These are phyloP conservation scores for Neoitamus cyanurus DNA, from an alignment of 2,888 invertebrate genomes.

Conservation along the genomic window DNA sequence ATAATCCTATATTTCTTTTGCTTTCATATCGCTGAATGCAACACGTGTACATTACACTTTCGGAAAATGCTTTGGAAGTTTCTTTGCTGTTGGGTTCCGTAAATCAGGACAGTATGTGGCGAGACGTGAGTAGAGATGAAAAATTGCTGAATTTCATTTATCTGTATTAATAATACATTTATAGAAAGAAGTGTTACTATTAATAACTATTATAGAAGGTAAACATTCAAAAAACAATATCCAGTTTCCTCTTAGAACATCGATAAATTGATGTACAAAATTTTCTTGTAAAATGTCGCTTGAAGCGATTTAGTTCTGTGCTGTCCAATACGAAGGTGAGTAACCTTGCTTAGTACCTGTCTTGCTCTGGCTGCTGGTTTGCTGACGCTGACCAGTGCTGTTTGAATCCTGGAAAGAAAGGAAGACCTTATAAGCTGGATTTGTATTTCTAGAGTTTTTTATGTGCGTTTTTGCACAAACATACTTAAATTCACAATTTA, in stretches of 20 bases:
- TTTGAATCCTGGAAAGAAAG: conserved; percentile 64
- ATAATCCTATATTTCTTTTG: conserved; percentile 2
- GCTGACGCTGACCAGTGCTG: conserved; percentile 67
- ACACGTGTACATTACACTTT: conserved; percentile 20
- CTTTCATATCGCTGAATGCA: conserved; percentile 29
- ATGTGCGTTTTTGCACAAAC: neutral
- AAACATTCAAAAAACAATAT: conserved; percentile 43
- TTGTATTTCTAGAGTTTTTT: neutral
- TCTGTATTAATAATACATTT: conserved; percentile 30
- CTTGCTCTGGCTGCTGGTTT: conserved; percentile 66
- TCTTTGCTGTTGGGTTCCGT: conserved; percentile 38
- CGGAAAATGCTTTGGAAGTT: conserved; percentile 44
- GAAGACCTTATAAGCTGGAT: neutral
- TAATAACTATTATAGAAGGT: conserved; percentile 44
- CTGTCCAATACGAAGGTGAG: conserved; percentile 67
- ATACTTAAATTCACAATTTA: neutral
- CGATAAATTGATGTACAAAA: conserved; percentile 52
- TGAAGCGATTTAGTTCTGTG: conserved; percentile 62
- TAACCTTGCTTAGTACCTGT: conserved; percentile 66
- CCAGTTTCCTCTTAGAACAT: conserved; percentile 46
- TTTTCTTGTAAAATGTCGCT: conserved; percentile 33
- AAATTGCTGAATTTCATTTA: conserved; percentile 40
- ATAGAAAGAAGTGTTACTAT: conserved; percentile 44
- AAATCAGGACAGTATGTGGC: conserved; percentile 39
- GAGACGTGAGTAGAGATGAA: conserved; percentile 22